phyloP scores from a whole-genome alignment of 2,888 invertebrate genomes.

The Leptinotarsa juncta region DNA sequence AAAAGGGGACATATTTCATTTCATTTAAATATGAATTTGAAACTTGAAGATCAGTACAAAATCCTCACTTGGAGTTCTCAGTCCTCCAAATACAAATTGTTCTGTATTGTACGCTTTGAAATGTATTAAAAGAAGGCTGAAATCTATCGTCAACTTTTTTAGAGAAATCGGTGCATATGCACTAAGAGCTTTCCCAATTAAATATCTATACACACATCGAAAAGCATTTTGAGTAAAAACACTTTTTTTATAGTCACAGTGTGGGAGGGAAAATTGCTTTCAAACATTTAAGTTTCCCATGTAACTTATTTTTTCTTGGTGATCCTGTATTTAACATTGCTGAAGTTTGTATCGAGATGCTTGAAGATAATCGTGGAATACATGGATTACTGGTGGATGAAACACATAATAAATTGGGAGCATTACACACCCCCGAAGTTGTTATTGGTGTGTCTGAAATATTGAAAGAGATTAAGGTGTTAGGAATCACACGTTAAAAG shows the following conservation, averaged over 20 bases:
- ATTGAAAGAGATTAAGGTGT: neutral
- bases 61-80: conserved; percentile 16
- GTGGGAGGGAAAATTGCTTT: neutral
- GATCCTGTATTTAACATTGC: neutral
- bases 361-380: neutral
- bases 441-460: neutral
- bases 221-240: conserved; percentile 20
- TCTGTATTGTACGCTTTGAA: conserved; percentile 12
- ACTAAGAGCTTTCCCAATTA: conserved; percentile 19
- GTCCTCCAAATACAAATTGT: conserved; percentile 9
- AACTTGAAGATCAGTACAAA: conserved; percentile 13
- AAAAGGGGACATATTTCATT: conserved; percentile 15
- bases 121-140: conserved; percentile 6
- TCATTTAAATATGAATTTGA: conserved; percentile 21
- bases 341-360: conserved; percentile 5
- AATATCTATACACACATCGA: conserved; percentile 18
- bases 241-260: neutral
- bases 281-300: neutral
- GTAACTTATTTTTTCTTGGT: conserved; percentile 5
- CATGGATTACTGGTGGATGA: conserved; percentile 4
- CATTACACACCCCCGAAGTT: neutral
- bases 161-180: neutral
- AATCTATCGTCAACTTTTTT: conserved; percentile 17
- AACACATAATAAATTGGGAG: neutral
- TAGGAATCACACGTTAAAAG: too few species aligned